Evolutionary conservation across 1,140 invertebrate genomes (phyloP), one percentile per base, ranked within the genome.

Genomic region (Asobara japonica): DNA sequence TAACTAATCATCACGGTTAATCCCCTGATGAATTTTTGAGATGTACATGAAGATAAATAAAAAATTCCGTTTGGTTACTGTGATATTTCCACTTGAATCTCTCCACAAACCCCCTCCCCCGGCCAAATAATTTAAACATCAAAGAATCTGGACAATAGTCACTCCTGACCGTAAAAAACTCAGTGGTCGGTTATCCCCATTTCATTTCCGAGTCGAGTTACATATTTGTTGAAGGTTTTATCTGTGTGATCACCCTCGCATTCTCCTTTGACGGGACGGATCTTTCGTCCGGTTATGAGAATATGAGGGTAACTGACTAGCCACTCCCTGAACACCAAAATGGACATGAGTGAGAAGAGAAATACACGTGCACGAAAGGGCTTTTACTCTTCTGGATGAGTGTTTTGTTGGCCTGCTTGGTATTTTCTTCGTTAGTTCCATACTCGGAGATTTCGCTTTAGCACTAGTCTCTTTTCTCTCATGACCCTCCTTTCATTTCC

Each of bases 181-280:
- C 30, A 67, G 51, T 61, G 56, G 61, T 60, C 48, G 67, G 69
- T 36, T 65, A 73, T 75, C 51, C 51, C 51, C 51, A 56, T 74
- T 76, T 64, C 61, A 75, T 78, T 72, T 76, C 69, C 61, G 69
- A 76, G 69, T 77, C 60, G 65, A 76, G 72, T 77, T 78, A 77
- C 75, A 78, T 80, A 80, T 80, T 80, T 80, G 75, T 76, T 74
- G 72, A 72, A 29, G 77, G 77, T 75, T 75, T 80, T 78, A 78
- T 78, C 77, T 75, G 71, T 65, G 69, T 75, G 76, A 78, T 80
- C 78, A 76, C 77, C 78, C 78, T 77, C 71, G 71, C 61, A 64
- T 68, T 74, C 22, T 65, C 69, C 76, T 80, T 77, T 80, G 75
- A 77, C 74, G 75, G 60, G 31, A 48, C 33, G 71, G 66, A 69